A percentile compares a stretch with the other conserved stretches of the same genome.
Conservation (phyloP, 2,888 invertebrate species). For the Tiphia femorata region DNA sequence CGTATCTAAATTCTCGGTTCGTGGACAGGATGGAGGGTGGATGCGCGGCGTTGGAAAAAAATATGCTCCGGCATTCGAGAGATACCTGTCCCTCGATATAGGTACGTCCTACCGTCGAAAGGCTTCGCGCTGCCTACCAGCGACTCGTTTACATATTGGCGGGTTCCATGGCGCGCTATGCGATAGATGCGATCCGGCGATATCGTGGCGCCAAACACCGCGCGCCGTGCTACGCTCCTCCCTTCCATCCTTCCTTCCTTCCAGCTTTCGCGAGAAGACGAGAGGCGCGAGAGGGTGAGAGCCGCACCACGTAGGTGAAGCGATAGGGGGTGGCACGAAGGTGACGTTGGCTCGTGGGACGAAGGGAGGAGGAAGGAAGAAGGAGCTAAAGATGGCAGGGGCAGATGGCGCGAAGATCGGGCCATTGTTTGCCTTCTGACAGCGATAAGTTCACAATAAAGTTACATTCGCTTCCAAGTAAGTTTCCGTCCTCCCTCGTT, state of each 20-base stretch:
- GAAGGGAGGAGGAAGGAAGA: constrained; percentile 26
- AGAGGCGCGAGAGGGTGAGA: not conserved
- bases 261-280: not conserved
- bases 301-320: no score
- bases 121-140: constrained; percentile 18
- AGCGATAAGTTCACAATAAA: constrained; percentile 68
- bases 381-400: constrained; percentile 43
- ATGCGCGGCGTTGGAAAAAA: constrained; percentile 12
- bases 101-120: not conserved
- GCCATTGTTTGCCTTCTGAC: constrained; percentile 57
- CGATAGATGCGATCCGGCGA: constrained; percentile 54
- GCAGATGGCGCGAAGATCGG: constrained; percentile 54
- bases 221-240: no score
- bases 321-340: no score
- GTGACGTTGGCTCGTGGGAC: no score
- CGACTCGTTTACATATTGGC: constrained; percentile 53
- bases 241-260: no score
- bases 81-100: constrained; percentile 21
- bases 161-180: constrained; percentile 45
- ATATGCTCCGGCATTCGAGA: constrained; percentile 19
- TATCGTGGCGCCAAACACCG: constrained; percentile 55
- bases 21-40: no score
- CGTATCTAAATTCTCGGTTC: no score
- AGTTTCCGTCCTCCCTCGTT: constrained; percentile 30
- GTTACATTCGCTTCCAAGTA: constrained; percentile 65